phyloP scores from a whole-genome alignment of 2,113 vertebrate genomes.

The Spilogale gracilis region DNA sequence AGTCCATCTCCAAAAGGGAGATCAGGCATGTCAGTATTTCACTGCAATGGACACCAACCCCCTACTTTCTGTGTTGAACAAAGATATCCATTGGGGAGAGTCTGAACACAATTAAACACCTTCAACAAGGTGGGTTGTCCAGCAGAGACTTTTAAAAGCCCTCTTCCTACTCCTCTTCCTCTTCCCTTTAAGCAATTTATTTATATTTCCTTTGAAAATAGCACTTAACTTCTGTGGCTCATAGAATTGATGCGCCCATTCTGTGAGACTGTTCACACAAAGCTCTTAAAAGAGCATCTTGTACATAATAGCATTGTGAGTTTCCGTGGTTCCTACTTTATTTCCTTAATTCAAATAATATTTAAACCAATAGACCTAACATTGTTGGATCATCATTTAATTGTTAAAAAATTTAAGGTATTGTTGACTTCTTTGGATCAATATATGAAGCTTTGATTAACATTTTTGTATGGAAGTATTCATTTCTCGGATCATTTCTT shows the following conservation, averaged over 20 bases:
- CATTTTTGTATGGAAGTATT: background rate
- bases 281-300: background rate
- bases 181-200: background rate
- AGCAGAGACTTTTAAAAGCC: background rate
- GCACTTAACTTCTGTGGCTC: background rate
- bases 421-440: background rate
- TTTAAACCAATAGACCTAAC: conserved; percentile 26
- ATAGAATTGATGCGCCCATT: background rate
- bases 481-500: conserved; percentile 42
- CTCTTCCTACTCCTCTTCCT: background rate
- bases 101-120: background rate
- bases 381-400: conserved; percentile 15
- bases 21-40: too few relatives aligned
- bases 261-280: background rate
- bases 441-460: conserved; percentile 28
- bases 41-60: rapidly evolving
- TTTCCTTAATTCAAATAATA: background rate
- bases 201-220: background rate
- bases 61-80: background rate
- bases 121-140: background rate
- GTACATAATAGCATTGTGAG: background rate
- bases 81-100: background rate
- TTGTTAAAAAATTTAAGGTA: conserved; percentile 2
- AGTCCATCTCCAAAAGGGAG: background rate
- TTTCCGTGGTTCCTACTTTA: background rate